A percentile compares a stretch with the other conserved stretches of the same genome.
phyloP scores from a whole-genome alignment of 2,888 invertebrate genomes.

The Himalopsyche anomala region DNA sequence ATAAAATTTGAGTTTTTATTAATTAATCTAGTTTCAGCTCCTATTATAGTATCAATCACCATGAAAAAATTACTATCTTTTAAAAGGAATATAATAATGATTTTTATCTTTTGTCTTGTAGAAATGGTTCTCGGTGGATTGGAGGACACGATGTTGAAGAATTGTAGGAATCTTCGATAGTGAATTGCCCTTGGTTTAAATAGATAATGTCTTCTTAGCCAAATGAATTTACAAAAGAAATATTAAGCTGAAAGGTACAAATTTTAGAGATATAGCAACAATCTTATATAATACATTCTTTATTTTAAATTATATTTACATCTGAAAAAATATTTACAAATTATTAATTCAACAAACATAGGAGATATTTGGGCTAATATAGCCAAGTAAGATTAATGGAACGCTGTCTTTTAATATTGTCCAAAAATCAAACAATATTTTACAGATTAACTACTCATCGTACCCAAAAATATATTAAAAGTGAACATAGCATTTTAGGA shows the following conservation, averaged over 20 bases:
- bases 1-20: too few species aligned
- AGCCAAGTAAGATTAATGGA: constrained; percentile 44
- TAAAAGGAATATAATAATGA: background rate
- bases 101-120: background rate
- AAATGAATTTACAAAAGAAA: background rate
- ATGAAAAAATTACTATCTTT: background rate
- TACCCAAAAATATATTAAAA: background rate
- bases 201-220: background rate
- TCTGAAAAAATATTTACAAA: constrained; percentile 46
- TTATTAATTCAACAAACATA: constrained; percentile 22
- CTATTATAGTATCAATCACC: too few species aligned
- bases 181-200: background rate
- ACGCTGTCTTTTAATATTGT: background rate
- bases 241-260: background rate
- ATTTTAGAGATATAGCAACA: too few species aligned
- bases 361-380: constrained; percentile 54
- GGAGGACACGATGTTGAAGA: background rate
- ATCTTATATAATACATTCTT: background rate
- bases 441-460: background rate
- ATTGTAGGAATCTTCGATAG: background rate
- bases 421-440: background rate
- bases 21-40: too few species aligned
- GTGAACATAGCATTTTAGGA: background rate
- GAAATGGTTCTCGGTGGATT: background rate
- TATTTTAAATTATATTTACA: constrained; percentile 37